phyloP scores from a whole-genome alignment of 2,113 vertebrate genomes.

The Nothocercus nigrocapillus region DNA sequence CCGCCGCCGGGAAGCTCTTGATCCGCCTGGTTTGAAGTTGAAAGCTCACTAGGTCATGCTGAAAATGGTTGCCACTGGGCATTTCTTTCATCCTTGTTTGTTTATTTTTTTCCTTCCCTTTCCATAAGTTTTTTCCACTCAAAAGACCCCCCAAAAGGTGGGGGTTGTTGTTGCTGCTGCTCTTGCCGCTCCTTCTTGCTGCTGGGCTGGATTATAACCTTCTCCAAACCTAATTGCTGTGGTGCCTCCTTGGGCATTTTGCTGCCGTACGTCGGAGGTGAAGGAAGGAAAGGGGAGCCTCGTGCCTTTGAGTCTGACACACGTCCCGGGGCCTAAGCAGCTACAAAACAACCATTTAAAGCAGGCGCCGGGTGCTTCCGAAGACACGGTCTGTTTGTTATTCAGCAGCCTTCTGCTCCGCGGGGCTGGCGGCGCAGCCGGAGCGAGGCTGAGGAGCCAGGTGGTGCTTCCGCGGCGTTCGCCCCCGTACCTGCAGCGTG shows the following conservation, averaged over 20 bases:
- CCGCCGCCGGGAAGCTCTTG: conserved; percentile 77
- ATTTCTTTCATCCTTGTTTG: conserved; percentile 83
- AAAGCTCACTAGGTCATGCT: conserved; percentile 78
- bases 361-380: conserved; percentile 6
- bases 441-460: conserved; percentile 15
- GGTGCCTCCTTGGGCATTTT: not conserved
- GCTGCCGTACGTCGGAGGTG: not conserved
- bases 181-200: not conserved
- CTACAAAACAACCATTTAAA: conserved; percentile 6
- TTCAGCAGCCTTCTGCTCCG: conserved; percentile 44
- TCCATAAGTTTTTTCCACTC: conserved; percentile 23
- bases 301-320: not conserved
- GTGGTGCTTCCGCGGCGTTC: conserved; percentile 9
- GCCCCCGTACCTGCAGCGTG: not conserved
- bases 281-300: not conserved
- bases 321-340: not conserved
- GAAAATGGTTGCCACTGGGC: conserved; percentile 78
- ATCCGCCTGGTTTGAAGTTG: conserved; percentile 81
- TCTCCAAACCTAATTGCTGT: not conserved
- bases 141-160: not conserved
- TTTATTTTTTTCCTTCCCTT: conserved; percentile 33
- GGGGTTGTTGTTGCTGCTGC: not conserved
- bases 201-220: not conserved
- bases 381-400: conserved; percentile 41
- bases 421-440: conserved; percentile 24